Evolutionary conservation across 1,140 invertebrate species (phyloP).

Genomic region (Marisa cornuarietis): DNA sequence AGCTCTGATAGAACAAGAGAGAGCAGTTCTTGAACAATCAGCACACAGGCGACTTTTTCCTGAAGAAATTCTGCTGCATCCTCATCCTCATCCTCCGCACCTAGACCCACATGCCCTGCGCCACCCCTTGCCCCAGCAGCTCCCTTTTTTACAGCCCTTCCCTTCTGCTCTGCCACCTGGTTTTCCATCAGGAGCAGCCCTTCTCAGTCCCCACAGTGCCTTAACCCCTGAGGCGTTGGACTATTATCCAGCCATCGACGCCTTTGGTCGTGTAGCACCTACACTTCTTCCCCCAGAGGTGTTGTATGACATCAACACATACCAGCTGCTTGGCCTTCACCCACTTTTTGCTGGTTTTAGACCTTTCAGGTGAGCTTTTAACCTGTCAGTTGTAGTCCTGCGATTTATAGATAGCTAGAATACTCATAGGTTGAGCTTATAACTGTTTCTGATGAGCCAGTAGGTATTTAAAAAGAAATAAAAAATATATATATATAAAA

Average conservation of each 20-base stretch:
- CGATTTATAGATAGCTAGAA: background rate
- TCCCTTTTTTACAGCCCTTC: constrained; percentile 16
- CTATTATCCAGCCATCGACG: constrained; percentile 27
- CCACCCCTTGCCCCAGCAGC: constrained; percentile 16
- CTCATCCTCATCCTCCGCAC: constrained; percentile 14
- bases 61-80: constrained; percentile 16
- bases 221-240: constrained; percentile 24
- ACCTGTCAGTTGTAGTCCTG: background rate
- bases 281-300: constrained; percentile 27
- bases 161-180: constrained; percentile 15
- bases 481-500: too few relatives aligned
- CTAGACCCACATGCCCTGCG: constrained; percentile 3
- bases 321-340: constrained; percentile 43
- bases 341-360: constrained; percentile 45
- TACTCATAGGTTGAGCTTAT: background rate
- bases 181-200: constrained; percentile 9
- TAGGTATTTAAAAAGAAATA: too few relatives aligned
- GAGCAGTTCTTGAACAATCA: constrained; percentile 3
- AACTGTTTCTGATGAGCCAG: background rate
- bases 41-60: constrained; percentile 3
- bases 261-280: constrained; percentile 23
- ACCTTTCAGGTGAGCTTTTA: constrained; percentile 40
- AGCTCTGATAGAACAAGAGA: constrained; percentile 16
- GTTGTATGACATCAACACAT: constrained; percentile 27
- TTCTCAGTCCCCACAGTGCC: constrained; percentile 24